These are phyloP conservation scores for Pristionchus arcanus DNA, from an alignment of 2,888 invertebrate species.

Conservation along the genomic window DNA sequence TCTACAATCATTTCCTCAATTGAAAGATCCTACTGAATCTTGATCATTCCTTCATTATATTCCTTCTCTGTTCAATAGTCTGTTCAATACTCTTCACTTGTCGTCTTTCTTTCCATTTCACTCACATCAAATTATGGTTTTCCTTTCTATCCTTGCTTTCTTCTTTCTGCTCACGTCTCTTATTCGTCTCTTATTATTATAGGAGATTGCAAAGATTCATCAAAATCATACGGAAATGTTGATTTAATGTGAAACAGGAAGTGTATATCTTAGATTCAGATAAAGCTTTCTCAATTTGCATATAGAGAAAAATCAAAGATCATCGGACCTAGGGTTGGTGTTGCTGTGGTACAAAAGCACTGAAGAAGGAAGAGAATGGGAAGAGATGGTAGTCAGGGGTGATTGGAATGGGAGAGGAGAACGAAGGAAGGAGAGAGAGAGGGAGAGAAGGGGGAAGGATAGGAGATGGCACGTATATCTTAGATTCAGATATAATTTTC, in stretches of 20 bases:
- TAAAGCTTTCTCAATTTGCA: too few species aligned
- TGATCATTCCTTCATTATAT: background rate
- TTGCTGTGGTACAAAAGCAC: background rate
- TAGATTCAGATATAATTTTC: background rate
- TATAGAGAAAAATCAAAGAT: background rate
- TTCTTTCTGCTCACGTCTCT: background rate
- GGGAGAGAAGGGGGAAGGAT: background rate
- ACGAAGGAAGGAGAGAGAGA: background rate
- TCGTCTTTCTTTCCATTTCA: conserved; percentile 35
- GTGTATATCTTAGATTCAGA: too few species aligned
- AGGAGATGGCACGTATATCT: background rate
- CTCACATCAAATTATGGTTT: conserved; percentile 34
- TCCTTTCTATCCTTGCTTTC: background rate
- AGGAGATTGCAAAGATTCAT: background rate
- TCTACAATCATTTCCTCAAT: background rate
- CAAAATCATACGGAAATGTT: background rate
- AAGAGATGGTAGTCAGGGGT: conserved; percentile 11
- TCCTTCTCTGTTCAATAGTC: background rate
- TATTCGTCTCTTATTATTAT: background rate
- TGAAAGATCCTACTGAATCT: background rate
- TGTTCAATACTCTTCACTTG: conserved; percentile 1
- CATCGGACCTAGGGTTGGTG: background rate
- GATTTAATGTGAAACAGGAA: background rate
- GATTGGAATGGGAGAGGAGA: conserved; percentile 11
- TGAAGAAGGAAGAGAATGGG: conserved; percentile 15